Conservation (phyloP, 2,113 vertebrate genomes). For the Entomyzon cyanotis region DNA sequence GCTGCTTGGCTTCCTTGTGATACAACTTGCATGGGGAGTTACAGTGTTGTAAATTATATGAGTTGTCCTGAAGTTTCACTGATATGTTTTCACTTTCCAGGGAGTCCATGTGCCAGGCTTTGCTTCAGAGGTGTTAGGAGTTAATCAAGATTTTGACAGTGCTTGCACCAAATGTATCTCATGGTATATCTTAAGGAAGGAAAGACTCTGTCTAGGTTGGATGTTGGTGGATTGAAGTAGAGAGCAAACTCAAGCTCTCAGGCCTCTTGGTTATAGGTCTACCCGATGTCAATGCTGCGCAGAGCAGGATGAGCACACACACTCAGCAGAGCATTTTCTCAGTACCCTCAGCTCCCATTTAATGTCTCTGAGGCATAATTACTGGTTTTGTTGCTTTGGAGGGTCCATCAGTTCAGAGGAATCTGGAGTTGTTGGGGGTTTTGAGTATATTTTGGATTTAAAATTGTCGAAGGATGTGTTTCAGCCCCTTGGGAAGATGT, state of each 20-base stretch:
- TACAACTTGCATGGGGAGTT: rapidly evolving
- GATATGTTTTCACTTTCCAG: not conserved
- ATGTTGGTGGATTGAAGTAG: not conserved
- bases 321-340: not conserved
- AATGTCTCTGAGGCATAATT: not conserved
- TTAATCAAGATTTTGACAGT: not conserved
- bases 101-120: not conserved
- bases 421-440: not conserved
- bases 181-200: not conserved
- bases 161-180: not conserved
- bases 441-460: not conserved
- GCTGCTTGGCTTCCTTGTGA: not conserved
- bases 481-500: not conserved
- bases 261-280: not conserved
- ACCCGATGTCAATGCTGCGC: not conserved
- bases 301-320: not conserved
- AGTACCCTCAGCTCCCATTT: not conserved
- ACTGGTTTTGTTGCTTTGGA: not conserved
- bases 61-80: not conserved
- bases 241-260: not conserved
- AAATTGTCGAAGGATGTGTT: not conserved
- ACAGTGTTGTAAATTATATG: rapidly evolving
- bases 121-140: not conserved
- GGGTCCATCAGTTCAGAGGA: not conserved
- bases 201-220: not conserved